Conservation (phyloP, 2,113 vertebrate genomes). For the Neomonachus schauinslandi region DNA sequence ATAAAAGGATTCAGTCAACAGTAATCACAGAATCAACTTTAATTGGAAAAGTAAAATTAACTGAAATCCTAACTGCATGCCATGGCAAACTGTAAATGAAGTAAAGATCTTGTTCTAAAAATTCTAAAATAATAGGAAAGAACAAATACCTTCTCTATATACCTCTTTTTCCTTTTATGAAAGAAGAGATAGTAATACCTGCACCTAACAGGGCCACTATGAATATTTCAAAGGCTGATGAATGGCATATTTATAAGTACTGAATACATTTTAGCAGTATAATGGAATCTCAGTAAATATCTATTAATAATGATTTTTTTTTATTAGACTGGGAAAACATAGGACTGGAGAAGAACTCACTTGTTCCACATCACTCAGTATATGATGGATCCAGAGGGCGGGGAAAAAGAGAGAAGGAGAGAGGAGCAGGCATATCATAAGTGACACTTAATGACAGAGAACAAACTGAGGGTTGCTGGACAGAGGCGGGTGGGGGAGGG, state of each 20-base stretch:
- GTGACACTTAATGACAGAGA: neutral
- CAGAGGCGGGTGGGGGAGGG: too few species aligned
- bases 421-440: neutral
- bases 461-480: neutral
- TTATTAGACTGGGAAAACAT: conserved; percentile 1
- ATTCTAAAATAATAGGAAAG: neutral
- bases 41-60: conserved; percentile 44
- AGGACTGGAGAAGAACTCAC: conserved; percentile 9
- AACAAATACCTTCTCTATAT: neutral
- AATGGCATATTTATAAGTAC: neutral
- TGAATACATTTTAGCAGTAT: neutral
- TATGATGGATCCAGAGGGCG: neutral
- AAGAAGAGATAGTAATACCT: neutral
- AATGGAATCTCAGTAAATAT: conserved; percentile 32
- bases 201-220: neutral
- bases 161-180: neutral
- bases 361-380: neutral
- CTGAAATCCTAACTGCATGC: neutral
- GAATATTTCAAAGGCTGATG: neutral
- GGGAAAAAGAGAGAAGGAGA: neutral
- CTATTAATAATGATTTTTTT: neutral
- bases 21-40: neutral
- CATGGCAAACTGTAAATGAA: conserved; percentile 21
- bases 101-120: conserved; percentile 24
- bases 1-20: neutral